Evolutionary conservation across 2,113 vertebrate genomes (phyloP), one percentile per base, ranked within the genome.

Genomic region (Coptodon rendalli): DNA sequence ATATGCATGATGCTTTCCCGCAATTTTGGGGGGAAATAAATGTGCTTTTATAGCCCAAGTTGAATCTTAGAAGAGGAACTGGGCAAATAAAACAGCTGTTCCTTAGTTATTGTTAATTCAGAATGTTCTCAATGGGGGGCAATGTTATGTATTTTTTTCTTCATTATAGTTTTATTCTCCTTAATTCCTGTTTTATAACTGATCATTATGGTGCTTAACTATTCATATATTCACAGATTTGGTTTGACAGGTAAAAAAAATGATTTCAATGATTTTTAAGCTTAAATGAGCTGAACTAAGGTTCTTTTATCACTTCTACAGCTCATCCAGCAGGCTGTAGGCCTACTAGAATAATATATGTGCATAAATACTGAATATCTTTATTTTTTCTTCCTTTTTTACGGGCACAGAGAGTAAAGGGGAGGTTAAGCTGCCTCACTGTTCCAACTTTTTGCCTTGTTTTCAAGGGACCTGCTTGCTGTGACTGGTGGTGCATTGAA

Each of bases 401-500:
- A 1, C 5, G 2, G 50, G 11, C 61, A 80, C 50, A 78, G 9
- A 85, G 22, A 84, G 82, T 82, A 92, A 90, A 83, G n/a, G 85
- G 84, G 50, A 91, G 80, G 57, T 87, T 85, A 80, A 84, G 78
- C 80, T 76, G 73, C 81, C 9, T 31, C 48, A n/a, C 53, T 31
- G 27, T 52, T 86, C 53, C 59, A 66, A 81, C 78, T 87, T 88
- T 59, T 27, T 24, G 19, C 50, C 63, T 66, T 22, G 31, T 68
- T 87, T 90, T 93, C 38, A 61, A 87, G 52, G 54, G 48, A 80
- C 83, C 83, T 53, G 61, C 52, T 89, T 6, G 50, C 88, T 36
- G 80, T 13, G 86, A 66, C 87, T 80, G 56, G 27, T 86, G 31
- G 86, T 88, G 2, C 93, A 90, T 91, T 94, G 92, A 93, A 94